These are phyloP conservation scores for Archips crataeganus DNA, from an alignment of 2,888 invertebrate species.

Conservation along the genomic window DNA sequence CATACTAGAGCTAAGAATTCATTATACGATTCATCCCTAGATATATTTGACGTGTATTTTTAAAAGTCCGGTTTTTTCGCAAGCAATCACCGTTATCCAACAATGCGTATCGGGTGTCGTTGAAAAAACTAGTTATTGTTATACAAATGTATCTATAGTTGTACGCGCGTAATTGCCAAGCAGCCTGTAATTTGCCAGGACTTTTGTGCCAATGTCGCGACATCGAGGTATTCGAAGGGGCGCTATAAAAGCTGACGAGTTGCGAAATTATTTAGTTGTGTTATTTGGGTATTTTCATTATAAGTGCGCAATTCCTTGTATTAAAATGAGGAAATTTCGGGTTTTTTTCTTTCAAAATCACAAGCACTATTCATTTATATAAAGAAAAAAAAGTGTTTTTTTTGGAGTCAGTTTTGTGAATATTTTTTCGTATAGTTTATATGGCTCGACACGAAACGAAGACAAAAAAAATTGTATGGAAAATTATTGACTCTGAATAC, in stretches of 20 bases:
- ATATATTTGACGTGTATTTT: neutral
- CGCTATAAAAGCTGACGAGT: neutral
- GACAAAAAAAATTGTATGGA: no score
- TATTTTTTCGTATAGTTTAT: no score
- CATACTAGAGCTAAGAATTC: neutral
- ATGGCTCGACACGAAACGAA: no score
- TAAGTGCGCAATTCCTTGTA: no score
- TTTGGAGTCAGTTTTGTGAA: no score
- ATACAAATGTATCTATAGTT: conserved; percentile 86
- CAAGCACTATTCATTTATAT: no score
- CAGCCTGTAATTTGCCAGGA: conserved; percentile 77
- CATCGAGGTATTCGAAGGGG: conserved; percentile 17
- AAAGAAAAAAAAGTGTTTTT: no score
- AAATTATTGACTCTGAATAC: no score
- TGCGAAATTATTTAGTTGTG: neutral
- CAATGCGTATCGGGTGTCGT: conserved; percentile 74
- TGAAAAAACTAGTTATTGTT: conserved; percentile 77
- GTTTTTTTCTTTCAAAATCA: no score
- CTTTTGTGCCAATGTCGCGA: conserved; percentile 68
- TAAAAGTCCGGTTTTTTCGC: conserved; percentile 9
- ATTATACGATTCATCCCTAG: neutral
- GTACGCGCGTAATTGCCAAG: conserved; percentile 73
- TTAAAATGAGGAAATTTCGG: no score
- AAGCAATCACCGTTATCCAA: conserved; percentile 37
- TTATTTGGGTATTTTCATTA: neutral